Evolutionary conservation across 2,888 invertebrate species (phyloP), one percentile per base, ranked within the genome.

Genomic region (Athrips mouffetella): DNA sequence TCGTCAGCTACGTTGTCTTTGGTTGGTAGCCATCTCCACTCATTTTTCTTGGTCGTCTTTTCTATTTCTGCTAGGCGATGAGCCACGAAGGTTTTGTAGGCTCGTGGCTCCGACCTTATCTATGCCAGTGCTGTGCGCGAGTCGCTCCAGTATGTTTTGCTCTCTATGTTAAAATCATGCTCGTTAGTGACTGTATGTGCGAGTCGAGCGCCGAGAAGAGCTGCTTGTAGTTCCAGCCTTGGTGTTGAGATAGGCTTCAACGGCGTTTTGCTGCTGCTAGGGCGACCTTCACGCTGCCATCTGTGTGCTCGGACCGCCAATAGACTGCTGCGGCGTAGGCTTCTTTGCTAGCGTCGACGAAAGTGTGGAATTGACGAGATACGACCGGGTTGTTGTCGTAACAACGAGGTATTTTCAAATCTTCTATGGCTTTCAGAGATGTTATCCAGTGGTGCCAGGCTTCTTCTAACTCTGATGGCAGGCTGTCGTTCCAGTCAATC

Each of bases 1-100:
- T 29, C 29, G 10, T 42, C 42, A 1, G 42, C 29, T 1, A 42
- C 29, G 15, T 42, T 42, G 16, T 29, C 8, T 1, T 29, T 5
- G 2, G 42, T 29, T 1, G 42, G 42, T 8, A 42, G 2, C 42
- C 42, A 42, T 4, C 42, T n/a, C 42, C 42, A 42, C n/a, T 27
- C 16, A 18, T 5, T 5, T 2, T 8, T 1, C 2, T 15, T 2
- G 10, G 16, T 42, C 2, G 6, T 10, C 3, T 42, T 29, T 1
- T 4, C 29, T 6, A 42, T 42, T 5, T 27, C 42, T 1, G 27
- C 29, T 2, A 42, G 1, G 1, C 42, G 29, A 11, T 42, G 29
- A 2, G 29, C 29, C 29, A 42, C 42, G 29, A 7, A 42, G 16
- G 16, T 1, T 6, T 2, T 42, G n/a, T 15, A 18, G 7, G 4